These are phyloP conservation scores for Crocuta crocuta DNA, from an alignment of 2,113 vertebrate species.

Conservation along the genomic window DNA sequence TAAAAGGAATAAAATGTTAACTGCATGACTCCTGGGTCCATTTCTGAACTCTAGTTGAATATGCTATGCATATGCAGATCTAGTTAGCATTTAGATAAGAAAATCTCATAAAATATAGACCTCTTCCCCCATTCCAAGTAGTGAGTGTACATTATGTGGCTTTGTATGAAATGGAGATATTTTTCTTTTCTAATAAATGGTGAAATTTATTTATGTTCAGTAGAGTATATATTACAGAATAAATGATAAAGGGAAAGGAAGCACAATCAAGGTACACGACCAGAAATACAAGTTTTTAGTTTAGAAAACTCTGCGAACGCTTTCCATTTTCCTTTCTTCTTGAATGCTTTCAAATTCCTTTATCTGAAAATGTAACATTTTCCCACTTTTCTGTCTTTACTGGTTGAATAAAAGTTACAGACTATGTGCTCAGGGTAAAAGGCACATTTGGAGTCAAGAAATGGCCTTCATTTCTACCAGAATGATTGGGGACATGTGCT, in stretches of 20 bases:
- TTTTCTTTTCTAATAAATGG: background rate
- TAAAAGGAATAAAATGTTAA: background rate
- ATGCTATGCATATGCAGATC: background rate
- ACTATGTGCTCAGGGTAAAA: slow-evolving; percentile 62
- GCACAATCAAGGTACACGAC: background rate
- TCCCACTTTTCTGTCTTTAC: slow-evolving; percentile 53
- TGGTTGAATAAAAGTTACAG: slow-evolving; percentile 63
- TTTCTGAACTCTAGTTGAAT: background rate
- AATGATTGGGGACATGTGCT: slow-evolving; percentile 78
- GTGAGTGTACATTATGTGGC: background rate
- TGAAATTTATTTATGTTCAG: background rate
- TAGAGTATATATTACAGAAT: background rate
- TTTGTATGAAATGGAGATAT: background rate
- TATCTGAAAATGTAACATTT: slow-evolving; percentile 38
- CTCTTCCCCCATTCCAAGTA: background rate
- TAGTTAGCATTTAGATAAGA: background rate
- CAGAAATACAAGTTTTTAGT: background rate
- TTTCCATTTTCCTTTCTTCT: background rate
- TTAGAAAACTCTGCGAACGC: background rate
- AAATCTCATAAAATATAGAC: background rate
- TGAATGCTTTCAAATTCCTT: slow-evolving; percentile 43
- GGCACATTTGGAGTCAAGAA: slow-evolving; percentile 60
- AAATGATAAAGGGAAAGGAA: background rate
- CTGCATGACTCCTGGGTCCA: background rate
- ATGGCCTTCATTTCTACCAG: slow-evolving; percentile 73